These are phyloP conservation scores for Steromphala cineraria DNA, from an alignment of 2,888 invertebrate species.

Conservation along the genomic window DNA sequence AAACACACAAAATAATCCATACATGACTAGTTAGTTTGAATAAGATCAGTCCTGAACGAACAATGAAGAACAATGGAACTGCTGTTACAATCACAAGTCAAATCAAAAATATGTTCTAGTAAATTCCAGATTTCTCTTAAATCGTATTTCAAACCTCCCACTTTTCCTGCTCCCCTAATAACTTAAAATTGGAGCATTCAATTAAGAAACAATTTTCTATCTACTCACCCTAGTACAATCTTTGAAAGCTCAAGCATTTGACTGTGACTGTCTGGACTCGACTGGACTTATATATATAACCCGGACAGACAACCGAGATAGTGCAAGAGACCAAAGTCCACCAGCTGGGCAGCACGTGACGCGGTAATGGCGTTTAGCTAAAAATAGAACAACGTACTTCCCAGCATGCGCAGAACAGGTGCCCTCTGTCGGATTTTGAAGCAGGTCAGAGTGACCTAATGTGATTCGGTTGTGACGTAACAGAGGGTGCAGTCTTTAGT, in stretches of 20 bases:
- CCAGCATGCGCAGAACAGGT: neutral
- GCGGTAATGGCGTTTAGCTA: neutral
- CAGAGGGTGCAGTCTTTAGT: too few relatives aligned
- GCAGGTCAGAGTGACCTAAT: constrained; percentile 3
- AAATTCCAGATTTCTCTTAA: too few relatives aligned
- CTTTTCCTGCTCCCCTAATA: too few relatives aligned
- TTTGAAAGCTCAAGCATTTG: neutral
- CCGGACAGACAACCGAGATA: neutral
- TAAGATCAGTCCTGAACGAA: too few relatives aligned
- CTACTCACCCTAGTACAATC: neutral
- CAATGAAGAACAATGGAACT: too few relatives aligned
- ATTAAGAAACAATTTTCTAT: too few relatives aligned
- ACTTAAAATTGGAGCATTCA: too few relatives aligned
- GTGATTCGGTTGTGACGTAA: neutral
- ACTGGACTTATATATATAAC: neutral
- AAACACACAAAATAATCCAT: too few relatives aligned
- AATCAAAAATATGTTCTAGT: neutral
- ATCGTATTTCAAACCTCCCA: too few relatives aligned
- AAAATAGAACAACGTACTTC: neutral
- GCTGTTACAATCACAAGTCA: neutral
- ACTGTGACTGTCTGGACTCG: neutral
- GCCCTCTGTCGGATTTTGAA: neutral
- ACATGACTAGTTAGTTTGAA: too few relatives aligned
- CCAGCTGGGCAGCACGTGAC: constrained; percentile 2
- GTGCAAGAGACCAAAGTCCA: neutral